Evolutionary conservation across 2,888 invertebrate genomes (phyloP).

Genomic region (Yponomeuta cagnagella): DNA sequence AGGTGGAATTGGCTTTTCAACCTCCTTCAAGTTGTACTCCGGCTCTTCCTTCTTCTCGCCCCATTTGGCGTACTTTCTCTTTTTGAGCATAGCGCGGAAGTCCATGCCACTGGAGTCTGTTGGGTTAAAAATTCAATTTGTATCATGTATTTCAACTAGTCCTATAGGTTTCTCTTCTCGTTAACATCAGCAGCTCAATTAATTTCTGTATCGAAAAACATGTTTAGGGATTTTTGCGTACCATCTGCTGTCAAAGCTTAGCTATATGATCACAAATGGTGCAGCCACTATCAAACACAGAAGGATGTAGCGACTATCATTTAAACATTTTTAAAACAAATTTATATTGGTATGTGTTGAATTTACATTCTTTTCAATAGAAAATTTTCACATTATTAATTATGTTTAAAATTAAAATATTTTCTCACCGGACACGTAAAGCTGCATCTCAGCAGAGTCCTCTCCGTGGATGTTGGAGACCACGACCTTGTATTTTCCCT

Average conservation of each 20-base stretch:
- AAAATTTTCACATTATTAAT: too few species aligned
- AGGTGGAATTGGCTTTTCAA: conserved; percentile 89
- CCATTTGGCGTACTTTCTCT: conserved; percentile 96
- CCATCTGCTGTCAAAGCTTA: too few species aligned
- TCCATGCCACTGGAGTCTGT: conserved; percentile 97
- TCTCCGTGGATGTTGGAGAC: conserved; percentile 96
- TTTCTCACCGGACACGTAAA: conserved; percentile 93
- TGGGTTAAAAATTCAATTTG: conserved; percentile 12
- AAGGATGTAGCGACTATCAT: too few species aligned
- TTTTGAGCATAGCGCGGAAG: conserved; percentile 98
- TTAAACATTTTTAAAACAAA: too few species aligned
- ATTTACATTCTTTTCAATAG: too few species aligned
- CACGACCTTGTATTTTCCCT: conserved; percentile 95
- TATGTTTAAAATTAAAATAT: too few species aligned
- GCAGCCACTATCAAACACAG: too few species aligned
- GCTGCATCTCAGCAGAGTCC: conserved; percentile 95
- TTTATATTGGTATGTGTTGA: too few species aligned
- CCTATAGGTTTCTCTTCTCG: neutral
- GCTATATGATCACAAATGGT: too few species aligned
- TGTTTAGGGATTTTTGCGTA: too few species aligned
- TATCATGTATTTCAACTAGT: neutral
- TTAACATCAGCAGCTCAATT: neutral
- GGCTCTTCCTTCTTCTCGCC: conserved; percentile 92
- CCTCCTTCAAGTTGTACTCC: conserved; percentile 95
- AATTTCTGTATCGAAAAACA: too few species aligned